Base-by-base conservation (phyloP, 1,140 invertebrate species). In the Drosophila yakuba region DNA sequence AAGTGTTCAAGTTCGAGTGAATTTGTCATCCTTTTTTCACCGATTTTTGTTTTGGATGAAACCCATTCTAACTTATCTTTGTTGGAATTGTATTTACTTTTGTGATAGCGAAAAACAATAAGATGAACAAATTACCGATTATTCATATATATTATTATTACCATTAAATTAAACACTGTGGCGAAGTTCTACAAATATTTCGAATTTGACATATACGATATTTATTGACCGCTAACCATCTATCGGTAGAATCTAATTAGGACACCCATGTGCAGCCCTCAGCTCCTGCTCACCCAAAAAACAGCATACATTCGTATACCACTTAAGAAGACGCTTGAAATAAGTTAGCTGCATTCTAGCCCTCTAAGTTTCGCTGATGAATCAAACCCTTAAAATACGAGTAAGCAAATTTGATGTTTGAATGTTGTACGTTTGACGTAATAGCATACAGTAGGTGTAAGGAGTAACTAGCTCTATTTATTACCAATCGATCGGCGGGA, bases 1-100 rank as follows among this genome's bases (percentile, higher is more conserved):
- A 81, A 78, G 61, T 63, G 71, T 66, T 77, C 62, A 15, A 51
- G 43, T 44, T 73, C 28, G 51, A 74, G 60, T 64, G 43, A 74
- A 60, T 55, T 43, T 55, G 44, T 72, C 64, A 71, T 72, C 44
- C 44, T 72, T 47, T 36, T 58, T 72, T 72, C 32, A 72, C 55
- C 10, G 52, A 71, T 72, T 71, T 58, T 44, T 57, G 60, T 43
- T 66, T 48, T 38, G 56, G 43, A 39, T 41, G 39, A n/a, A 71
- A 39, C 44, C 41, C 35, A 17, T 66, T 75, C 41, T 66, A 32
- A 56, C 62, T 54, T 25, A 54, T 57, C 78, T 78, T 47, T 64
- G 74, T 85, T 89, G 66, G 80, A 86, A 80, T 79, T 86, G 84
- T 86, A 86, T 86, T 86, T 86, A 86, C 83, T 88, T 86, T 86